Base-by-base conservation (phyloP, 2,113 vertebrate species). In the Mungos mungo region DNA sequence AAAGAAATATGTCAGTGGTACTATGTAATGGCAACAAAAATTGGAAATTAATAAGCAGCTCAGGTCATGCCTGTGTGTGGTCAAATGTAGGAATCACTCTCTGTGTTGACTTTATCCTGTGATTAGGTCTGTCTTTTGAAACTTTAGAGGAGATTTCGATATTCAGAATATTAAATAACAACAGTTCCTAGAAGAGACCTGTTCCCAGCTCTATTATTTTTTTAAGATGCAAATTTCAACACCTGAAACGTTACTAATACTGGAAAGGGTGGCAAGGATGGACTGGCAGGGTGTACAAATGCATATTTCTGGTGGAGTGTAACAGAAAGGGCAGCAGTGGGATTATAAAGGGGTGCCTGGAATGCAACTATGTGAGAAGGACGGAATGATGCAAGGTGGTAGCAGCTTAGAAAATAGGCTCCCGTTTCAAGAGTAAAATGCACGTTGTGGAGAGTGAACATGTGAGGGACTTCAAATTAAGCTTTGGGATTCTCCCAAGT, bases 381-480 rank as follows among this genome's bases (percentile, higher is more conserved):
- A 92, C 8, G 11, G 16, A n/a, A n/a, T 68, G 68, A n/a, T 69
- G 54, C 41, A 33, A 29, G 50, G 5, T 31, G 54, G 33, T 18
- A 60, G 91, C 33, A 35, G 10, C 33, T 0, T 54, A 68, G 25
- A 72, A 52, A 74, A 47, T 7, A 27, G 45, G 69, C 29, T 66
- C 87, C 50, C 41, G 1, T 15, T 66, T 66, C 29, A 45, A 1
- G 7, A 21, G 12, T 33, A 5, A 19, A 33, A 14, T 82, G 69
- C 9, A 0, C 41, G 52, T 35, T 45, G 21, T 38, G 14, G n/a
- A 3, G 18, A 25, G 68, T 3, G 6, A n/a, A 9, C 9, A 7
- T 0, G 13, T 1, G 38, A 12, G 16, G 29, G 1, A 0, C 38
- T 85, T 1, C 13, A 7, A 5, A 10, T 7, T 6, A 27, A 81